Percentiles rank a stretch among this genome's conserved stretches.
phyloP scores from a whole-genome alignment of 2,888 invertebrate genomes.

The Blastobasis adustella region DNA sequence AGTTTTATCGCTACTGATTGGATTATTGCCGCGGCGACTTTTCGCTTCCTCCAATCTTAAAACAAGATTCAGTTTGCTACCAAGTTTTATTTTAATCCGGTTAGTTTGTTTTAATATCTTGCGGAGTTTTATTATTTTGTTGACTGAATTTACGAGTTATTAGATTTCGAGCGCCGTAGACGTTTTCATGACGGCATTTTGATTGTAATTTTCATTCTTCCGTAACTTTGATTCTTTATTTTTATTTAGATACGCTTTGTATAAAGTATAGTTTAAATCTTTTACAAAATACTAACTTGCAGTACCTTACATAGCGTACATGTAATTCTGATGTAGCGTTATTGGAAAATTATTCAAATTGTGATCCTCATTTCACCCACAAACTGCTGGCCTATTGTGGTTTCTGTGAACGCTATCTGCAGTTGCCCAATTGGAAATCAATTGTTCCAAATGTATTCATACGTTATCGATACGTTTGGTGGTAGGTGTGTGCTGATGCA shows the following conservation, averaged over 20 bases:
- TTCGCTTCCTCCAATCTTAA: slow-evolving; percentile 42
- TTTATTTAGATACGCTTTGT: no score
- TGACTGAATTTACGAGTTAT: neutral
- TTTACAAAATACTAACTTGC: no score
- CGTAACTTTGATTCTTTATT: no score
- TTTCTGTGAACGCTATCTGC: neutral
- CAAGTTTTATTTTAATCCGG: slow-evolving; percentile 33
- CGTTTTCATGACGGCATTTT: no score
- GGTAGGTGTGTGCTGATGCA: slow-evolving; percentile 35
- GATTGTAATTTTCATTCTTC: no score
- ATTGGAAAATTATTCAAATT: no score
- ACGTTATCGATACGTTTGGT: slow-evolving; percentile 18
- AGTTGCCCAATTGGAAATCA: slow-evolving; percentile 1
- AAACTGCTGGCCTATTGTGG: no score
- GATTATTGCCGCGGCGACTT: slow-evolving; percentile 59
- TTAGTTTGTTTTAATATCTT: slow-evolving; percentile 23
- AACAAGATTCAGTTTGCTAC: slow-evolving; percentile 37
- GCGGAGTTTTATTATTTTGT: neutral
- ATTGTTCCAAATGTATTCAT: slow-evolving; percentile 10
- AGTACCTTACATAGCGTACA: no score
- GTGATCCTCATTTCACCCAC: no score
- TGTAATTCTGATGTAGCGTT: no score
- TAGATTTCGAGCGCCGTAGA: no score
- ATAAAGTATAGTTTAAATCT: no score
- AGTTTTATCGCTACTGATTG: slow-evolving; percentile 59